These are phyloP conservation scores for Subacronicta megacephala DNA, from an alignment of 2,888 invertebrate species.

Conservation along the genomic window DNA sequence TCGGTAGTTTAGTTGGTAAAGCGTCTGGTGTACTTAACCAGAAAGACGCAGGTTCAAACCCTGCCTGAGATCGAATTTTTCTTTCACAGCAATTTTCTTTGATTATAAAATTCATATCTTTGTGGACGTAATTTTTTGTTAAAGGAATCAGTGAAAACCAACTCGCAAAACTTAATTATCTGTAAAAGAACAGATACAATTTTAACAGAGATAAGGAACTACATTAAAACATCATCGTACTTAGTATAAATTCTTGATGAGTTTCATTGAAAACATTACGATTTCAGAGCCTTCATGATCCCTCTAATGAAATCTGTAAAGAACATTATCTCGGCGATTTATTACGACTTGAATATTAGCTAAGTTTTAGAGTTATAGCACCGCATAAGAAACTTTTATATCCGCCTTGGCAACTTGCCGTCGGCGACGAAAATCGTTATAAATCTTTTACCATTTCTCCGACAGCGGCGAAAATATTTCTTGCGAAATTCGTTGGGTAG, in stretches of 20 bases:
- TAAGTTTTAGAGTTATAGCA: conserved; percentile 74
- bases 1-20: no score
- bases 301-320: conserved; percentile 68
- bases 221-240: conserved; percentile 24
- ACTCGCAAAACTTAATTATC: no score
- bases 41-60: no score
- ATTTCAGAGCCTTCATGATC: conserved; percentile 54
- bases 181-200: background rate
- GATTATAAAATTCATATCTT: no score
- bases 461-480: conserved; percentile 66
- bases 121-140: no score
- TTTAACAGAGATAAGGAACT: background rate
- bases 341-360: conserved; percentile 76
- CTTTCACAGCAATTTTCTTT: no score
- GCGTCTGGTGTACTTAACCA: no score
- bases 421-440: conserved; percentile 74
- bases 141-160: no score
- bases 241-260: conserved; percentile 34
- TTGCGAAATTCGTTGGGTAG: conserved; percentile 57
- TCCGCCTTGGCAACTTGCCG: conserved; percentile 68
- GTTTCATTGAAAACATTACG: conserved; percentile 51
- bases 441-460: conserved; percentile 74
- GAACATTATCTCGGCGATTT: conserved; percentile 73
- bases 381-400: conserved; percentile 69
- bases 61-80: no score